A percentile compares a stretch with the other conserved stretches of the same genome.
These are phyloP conservation scores for Xestoiulus laeticollis DNA, from an alignment of 2,888 invertebrate species.

Conservation along the genomic window DNA sequence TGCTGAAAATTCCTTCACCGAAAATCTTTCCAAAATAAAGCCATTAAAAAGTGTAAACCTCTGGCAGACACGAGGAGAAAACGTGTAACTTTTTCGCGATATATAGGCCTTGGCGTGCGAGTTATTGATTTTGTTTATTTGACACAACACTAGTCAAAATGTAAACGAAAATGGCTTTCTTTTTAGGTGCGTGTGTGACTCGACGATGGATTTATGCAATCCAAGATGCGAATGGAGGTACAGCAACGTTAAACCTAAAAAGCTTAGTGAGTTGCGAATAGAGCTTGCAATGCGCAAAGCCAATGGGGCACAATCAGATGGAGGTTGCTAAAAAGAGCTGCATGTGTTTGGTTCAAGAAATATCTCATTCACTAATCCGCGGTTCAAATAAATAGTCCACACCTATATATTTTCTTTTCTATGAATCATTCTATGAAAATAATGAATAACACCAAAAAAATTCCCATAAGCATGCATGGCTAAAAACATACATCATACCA, in stretches of 20 bases:
- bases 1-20: background rate
- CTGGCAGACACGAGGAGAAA: conserved; percentile 18
- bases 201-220: conserved; percentile 26
- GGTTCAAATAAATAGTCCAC: too few relatives aligned
- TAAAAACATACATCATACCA: too few relatives aligned
- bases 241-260: background rate
- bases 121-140: conserved; percentile 26
- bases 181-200: background rate
- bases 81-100: conserved; percentile 12
- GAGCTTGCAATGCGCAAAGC: background rate
- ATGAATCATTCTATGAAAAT: too few relatives aligned
- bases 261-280: background rate
- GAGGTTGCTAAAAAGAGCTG: background rate
- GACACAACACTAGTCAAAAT: conserved; percentile 26
- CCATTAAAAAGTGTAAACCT: conserved; percentile 26
- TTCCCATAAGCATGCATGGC: too few relatives aligned
- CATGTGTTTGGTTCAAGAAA: too few relatives aligned
- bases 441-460: too few relatives aligned
- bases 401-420: too few relatives aligned
- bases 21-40: conserved; percentile 26
- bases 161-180: conserved; percentile 26
- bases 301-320: background rate
- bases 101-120: background rate
- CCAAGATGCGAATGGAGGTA: background rate
- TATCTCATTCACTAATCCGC: too few relatives aligned